Conservation (phyloP, 2,888 invertebrate genomes). For the Crematogaster levior region DNA sequence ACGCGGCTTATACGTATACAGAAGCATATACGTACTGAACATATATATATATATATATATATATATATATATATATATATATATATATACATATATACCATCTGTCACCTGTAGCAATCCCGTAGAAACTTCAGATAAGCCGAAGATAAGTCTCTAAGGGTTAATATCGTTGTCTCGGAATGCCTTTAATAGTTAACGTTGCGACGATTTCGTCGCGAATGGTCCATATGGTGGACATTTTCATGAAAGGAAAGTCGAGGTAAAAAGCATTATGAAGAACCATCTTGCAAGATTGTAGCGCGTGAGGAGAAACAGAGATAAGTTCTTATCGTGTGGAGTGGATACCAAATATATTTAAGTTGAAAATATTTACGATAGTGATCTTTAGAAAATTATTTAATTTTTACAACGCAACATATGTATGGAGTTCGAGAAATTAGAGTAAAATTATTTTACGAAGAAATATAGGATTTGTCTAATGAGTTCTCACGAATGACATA, state of each 20-base stretch:
- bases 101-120: slow-evolving; percentile 54
- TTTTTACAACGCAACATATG: background rate
- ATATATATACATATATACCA: slow-evolving; percentile 45
- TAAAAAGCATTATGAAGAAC: slow-evolving; percentile 6
- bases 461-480: background rate
- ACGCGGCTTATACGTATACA: slow-evolving; percentile 14
- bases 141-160: slow-evolving; percentile 48
- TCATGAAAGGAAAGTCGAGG: slow-evolving; percentile 16
- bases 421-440: background rate
- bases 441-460: background rate
- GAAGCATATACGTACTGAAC: background rate
- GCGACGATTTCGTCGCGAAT: slow-evolving; percentile 4
- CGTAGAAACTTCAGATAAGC: slow-evolving; percentile 25
- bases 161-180: slow-evolving; percentile 42
- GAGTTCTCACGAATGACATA: background rate
- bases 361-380: background rate
- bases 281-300: slow-evolving; percentile 14
- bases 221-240: slow-evolving; percentile 10
- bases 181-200: slow-evolving; percentile 18
- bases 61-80: too few species aligned
- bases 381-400: background rate
- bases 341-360: background rate
- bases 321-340: slow-evolving; percentile 2
- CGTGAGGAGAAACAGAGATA: slow-evolving; percentile 13
- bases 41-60: too few species aligned